Percentiles rank a stretch among this genome's conserved stretches.
Evolutionary conservation across 2,888 invertebrate species (phyloP).

Genomic region (Erebia ligea): DNA sequence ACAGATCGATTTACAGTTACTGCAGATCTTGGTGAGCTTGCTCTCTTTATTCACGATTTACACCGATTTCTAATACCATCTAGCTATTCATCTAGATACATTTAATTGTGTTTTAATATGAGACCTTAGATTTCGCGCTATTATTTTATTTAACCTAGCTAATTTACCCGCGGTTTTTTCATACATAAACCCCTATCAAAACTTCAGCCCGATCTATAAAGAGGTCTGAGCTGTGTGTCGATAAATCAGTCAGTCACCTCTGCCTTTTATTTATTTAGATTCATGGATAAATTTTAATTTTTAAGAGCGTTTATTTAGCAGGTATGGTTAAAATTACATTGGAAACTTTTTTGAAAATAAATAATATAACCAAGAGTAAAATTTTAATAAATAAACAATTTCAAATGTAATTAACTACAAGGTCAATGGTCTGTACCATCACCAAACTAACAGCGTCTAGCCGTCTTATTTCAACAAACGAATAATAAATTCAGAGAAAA

Average conservation of each 20-base stretch:
- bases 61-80: constrained; percentile 1
- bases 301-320: not conserved
- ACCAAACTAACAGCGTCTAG: constrained; percentile 23
- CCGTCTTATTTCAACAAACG: constrained; percentile 24
- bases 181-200: too few species aligned
- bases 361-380: too few species aligned
- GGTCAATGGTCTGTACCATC: constrained; percentile 20
- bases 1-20: constrained; percentile 65
- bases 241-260: too few species aligned
- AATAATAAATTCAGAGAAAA: constrained; percentile 40
- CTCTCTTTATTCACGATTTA: constrained; percentile 21
- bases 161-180: too few species aligned
- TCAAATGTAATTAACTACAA: not conserved
- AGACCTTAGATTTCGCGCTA: not conserved
- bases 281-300: too few species aligned
- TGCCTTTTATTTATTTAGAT: too few species aligned
- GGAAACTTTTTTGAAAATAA: not conserved
- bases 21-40: constrained; percentile 46
- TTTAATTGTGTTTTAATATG: not conserved
- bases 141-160: too few species aligned
- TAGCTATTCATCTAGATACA: not conserved
- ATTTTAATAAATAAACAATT: too few species aligned
- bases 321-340: not conserved
- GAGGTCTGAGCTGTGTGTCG: too few species aligned
- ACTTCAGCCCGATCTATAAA: too few species aligned